Percentiles rank a stretch among this genome's conserved stretches.
These are phyloP conservation scores for Pluvianellus socialis DNA, from an alignment of 2,113 vertebrate species.

Conservation along the genomic window DNA sequence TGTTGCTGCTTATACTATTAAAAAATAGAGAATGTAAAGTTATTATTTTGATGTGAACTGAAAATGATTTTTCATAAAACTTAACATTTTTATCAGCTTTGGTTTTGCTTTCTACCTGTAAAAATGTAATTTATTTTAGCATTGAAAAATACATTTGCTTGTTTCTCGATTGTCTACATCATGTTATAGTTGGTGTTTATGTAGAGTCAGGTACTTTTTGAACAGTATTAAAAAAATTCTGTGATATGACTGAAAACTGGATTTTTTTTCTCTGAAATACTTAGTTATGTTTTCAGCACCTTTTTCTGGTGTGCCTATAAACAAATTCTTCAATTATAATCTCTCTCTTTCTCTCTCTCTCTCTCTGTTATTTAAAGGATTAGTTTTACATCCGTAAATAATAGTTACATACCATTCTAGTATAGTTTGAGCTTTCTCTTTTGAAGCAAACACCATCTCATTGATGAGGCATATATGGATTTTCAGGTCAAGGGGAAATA, in stretches of 20 bases:
- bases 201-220: conserved; percentile 88
- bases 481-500: neutral
- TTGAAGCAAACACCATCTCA: neutral
- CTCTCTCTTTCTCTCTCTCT: neutral
- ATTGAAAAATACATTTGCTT: conserved; percentile 81
- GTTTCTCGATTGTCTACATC: conserved; percentile 84
- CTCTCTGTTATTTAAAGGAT: neutral
- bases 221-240: conserved; percentile 89
- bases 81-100: conserved; percentile 87
- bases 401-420: neutral
- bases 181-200: conserved; percentile 88
- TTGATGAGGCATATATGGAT: neutral
- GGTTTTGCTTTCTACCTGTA: conserved; percentile 88
- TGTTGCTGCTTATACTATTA: conserved; percentile 83
- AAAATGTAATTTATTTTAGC: conserved; percentile 84
- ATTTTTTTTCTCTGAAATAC: conserved; percentile 40
- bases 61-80: conserved; percentile 87
- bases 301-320: neutral
- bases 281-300: neutral
- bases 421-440: neutral
- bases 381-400: neutral
- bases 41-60: conserved; percentile 86
- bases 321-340: neutral
- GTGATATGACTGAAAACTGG: conserved; percentile 73
- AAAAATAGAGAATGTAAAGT: conserved; percentile 91